phyloP scores from a whole-genome alignment of 2,888 invertebrate genomes.

The Limulus polyphemus region DNA sequence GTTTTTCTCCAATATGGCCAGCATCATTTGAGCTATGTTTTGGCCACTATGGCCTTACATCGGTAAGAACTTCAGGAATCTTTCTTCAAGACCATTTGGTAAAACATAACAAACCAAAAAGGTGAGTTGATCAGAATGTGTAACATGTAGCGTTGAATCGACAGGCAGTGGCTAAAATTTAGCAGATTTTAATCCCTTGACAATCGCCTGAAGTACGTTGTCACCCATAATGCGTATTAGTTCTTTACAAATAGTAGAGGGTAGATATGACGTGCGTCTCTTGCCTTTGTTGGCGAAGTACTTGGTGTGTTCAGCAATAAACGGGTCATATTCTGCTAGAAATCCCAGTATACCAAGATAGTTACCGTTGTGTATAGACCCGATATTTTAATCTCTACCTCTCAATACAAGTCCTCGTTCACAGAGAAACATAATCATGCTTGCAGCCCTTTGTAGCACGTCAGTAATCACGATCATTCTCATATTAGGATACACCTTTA shows the following conservation, averaged over 20 bases:
- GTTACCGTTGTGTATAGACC: slow-evolving; percentile 23
- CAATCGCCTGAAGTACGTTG: background rate
- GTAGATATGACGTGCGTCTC: slow-evolving; percentile 29
- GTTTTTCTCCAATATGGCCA: too few species aligned
- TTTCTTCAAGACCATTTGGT: background rate
- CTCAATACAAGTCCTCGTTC: slow-evolving; percentile 29
- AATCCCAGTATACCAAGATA: too few species aligned
- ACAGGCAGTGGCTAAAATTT: slow-evolving; percentile 9
- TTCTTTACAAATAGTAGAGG: slow-evolving; percentile 31
- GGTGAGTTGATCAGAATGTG: slow-evolving; percentile 19
- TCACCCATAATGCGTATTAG: too few species aligned
- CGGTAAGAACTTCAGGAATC: background rate
- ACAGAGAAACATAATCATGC: too few species aligned
- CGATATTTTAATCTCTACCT: slow-evolving; percentile 28
- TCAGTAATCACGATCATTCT: background rate
- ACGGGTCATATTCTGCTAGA: slow-evolving; percentile 31
- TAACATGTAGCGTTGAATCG: slow-evolving; percentile 16
- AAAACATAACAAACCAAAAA: slow-evolving; percentile 12
- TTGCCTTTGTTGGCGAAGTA: slow-evolving; percentile 29
- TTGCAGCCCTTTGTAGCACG: slow-evolving; percentile 10
- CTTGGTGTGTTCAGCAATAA: slow-evolving; percentile 28
- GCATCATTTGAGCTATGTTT: too few species aligned
- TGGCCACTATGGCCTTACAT: too few species aligned
- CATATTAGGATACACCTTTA: too few species aligned
- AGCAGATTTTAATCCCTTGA: background rate